phyloP scores from a whole-genome alignment of 2,797 vertebrate genomes.

The Micrastur ruficollis region DNA sequence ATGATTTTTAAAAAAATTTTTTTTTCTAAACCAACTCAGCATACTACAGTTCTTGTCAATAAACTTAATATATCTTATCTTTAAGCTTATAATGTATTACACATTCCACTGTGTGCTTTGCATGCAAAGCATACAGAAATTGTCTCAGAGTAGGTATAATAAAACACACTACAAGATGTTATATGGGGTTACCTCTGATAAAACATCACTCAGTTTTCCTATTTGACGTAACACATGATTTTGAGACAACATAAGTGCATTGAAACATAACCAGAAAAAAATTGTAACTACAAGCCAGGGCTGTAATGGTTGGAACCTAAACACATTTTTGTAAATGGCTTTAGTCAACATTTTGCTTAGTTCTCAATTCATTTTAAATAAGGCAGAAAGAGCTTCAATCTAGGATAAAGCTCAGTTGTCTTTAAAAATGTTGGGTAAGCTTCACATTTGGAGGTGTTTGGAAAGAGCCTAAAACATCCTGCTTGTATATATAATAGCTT shows the following conservation, averaged over 20 bases:
- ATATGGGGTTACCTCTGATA: neutral
- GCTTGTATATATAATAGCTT: rapidly evolving
- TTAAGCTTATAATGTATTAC: neutral
- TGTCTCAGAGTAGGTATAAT: neutral
- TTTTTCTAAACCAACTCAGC: neutral
- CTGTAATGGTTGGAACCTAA: neutral
- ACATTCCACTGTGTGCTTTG: neutral
- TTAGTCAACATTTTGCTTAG: neutral
- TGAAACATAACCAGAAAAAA: neutral
- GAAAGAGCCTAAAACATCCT: neutral
- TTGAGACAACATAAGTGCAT: neutral
- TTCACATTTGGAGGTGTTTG: neutral
- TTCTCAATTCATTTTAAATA: neutral
- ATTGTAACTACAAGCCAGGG: neutral
- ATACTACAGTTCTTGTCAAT: neutral
- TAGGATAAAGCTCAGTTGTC: neutral
- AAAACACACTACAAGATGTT: neutral
- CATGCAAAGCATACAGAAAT: neutral
- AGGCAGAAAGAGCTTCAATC: neutral
- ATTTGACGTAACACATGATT: neutral
- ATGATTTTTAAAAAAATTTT: neutral
- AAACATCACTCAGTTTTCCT: neutral
- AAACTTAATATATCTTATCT: neutral
- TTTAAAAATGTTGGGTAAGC: neutral
- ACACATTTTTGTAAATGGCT: neutral